phyloP scores from a whole-genome alignment of 2,797 vertebrate genomes.

The Oryzias dopingdopingensis region DNA sequence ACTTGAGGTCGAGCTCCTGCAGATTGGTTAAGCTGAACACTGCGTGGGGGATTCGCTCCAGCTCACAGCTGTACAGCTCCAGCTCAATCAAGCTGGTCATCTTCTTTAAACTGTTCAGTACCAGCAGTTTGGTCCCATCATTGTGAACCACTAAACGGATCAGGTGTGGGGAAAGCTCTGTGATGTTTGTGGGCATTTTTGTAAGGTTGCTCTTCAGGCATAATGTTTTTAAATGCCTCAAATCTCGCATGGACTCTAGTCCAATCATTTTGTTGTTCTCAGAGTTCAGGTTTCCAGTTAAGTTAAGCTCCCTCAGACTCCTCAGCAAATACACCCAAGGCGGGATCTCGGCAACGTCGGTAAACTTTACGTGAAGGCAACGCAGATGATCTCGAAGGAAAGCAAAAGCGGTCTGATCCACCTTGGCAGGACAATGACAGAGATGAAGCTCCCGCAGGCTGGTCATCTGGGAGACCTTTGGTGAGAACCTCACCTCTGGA shows the following conservation, averaged over 20 bases:
- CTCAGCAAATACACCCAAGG: slow-evolving; percentile 94
- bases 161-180: slow-evolving; percentile 92
- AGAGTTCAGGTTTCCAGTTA: slow-evolving; percentile 93
- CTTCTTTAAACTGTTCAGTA: slow-evolving; percentile 97
- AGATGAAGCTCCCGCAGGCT: slow-evolving; percentile 94
- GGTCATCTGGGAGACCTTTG: slow-evolving; percentile 96
- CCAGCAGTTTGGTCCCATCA: slow-evolving; percentile 92
- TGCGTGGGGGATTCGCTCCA: slow-evolving; percentile 94
- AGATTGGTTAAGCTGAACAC: slow-evolving; percentile 96
- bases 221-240: slow-evolving; percentile 90
- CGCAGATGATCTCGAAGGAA: slow-evolving; percentile 94
- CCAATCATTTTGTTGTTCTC: slow-evolving; percentile 99
- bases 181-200: slow-evolving; percentile 95
- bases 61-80: slow-evolving; percentile 92
- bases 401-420: slow-evolving; percentile 92
- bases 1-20: slow-evolving; percentile 95
- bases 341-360: slow-evolving; percentile 94
- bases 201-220: slow-evolving; percentile 96
- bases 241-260: slow-evolving; percentile 92
- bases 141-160: slow-evolving; percentile 92
- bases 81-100: slow-evolving; percentile 91
- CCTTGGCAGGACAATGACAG: slow-evolving; percentile 93
- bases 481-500: slow-evolving; percentile 91
- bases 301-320: slow-evolving; percentile 90
- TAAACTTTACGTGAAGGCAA: slow-evolving; percentile 97